These are phyloP conservation scores for Drosophila subobscura DNA, from an alignment of 1,140 invertebrate genomes.

Conservation along the genomic window DNA sequence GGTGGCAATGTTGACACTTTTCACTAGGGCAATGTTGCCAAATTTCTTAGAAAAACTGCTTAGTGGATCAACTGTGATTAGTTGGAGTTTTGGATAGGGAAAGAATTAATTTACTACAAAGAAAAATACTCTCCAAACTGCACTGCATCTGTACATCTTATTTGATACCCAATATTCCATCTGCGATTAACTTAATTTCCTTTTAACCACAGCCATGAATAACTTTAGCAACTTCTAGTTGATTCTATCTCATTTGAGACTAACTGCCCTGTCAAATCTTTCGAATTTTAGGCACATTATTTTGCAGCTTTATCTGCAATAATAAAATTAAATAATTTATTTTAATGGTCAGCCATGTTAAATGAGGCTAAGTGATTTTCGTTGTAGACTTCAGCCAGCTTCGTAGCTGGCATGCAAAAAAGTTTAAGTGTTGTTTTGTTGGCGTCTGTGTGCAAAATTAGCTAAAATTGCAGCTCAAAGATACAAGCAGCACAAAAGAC, in stretches of 20 bases:
- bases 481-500: constrained; percentile 40
- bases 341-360: constrained; percentile 63
- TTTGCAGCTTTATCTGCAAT: constrained; percentile 62
- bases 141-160: no score
- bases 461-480: constrained; percentile 48
- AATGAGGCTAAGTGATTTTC: constrained; percentile 79
- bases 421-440: constrained; percentile 24
- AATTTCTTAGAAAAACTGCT: neutral
- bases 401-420: constrained; percentile 51
- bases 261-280: constrained; percentile 60
- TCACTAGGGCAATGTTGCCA: constrained; percentile 3
- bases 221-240: constrained; percentile 19
- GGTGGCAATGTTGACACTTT: constrained; percentile 2
- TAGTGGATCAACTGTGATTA: no score
- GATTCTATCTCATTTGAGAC: constrained; percentile 41
- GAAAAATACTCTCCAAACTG: no score
- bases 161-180: neutral
- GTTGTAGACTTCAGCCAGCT: constrained; percentile 62
- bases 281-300: constrained; percentile 53
- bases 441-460: constrained; percentile 47
- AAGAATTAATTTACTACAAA: neutral
- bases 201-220: neutral
- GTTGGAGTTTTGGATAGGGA: no score
- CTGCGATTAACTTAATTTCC: no score
- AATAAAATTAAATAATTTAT: constrained; percentile 82